These are phyloP conservation scores for Apodemia hepburni DNA, from an alignment of 2,888 invertebrate species.

Conservation along the genomic window DNA sequence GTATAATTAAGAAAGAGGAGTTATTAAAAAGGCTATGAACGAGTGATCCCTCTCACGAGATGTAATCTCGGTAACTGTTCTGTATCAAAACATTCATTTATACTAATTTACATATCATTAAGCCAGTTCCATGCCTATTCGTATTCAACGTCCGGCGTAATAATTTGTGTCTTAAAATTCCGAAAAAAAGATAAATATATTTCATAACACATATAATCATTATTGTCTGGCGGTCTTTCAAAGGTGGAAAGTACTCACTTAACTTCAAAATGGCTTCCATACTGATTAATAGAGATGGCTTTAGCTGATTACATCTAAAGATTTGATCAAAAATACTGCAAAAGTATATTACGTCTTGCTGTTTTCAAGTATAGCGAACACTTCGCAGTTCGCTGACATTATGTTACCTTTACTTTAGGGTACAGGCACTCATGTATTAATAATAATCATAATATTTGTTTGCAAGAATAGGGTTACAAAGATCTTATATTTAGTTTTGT, in stretches of 20 bases:
- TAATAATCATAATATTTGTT: no score
- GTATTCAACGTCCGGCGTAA: background rate
- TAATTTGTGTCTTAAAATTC: background rate
- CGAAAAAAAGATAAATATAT: background rate
- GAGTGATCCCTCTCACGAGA: background rate
- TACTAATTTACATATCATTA: conserved; percentile 11
- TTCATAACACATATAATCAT: background rate
- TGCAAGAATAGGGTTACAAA: no score
- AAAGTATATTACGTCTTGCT: no score
- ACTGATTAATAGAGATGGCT: background rate
- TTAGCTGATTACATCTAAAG: no score
- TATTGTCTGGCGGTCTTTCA: background rate
- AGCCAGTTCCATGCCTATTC: conserved; percentile 5
- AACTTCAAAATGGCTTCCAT: background rate
- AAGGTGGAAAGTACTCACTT: background rate
- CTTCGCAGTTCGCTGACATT: no score
- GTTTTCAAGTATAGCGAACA: no score
- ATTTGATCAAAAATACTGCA: no score
- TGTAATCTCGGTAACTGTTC: background rate
- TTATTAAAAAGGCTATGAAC: background rate
- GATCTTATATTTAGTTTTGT: no score
- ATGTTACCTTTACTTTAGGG: no score
- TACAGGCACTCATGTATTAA: no score
- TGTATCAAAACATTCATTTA: background rate
- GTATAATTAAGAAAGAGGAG: no score